Conservation (phyloP, 2,888 invertebrate genomes). For the Agrochola lota region DNA sequence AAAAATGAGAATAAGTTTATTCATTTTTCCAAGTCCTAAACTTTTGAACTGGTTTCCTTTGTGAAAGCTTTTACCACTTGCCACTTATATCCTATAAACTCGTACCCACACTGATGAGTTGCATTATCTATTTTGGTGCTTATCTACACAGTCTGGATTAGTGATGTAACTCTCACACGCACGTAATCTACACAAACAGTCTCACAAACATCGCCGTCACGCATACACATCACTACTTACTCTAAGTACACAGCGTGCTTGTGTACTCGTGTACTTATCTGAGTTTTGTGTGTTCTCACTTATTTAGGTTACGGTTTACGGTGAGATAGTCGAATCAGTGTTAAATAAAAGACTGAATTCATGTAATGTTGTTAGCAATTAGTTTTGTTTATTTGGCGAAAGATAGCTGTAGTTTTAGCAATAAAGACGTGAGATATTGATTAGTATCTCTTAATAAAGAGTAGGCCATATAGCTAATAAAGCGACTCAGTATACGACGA, state of each 20-base stretch:
- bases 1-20: slow-evolving; percentile 6
- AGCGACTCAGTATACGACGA: not conserved
- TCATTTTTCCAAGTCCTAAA: not conserved
- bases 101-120: not conserved
- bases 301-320: not conserved
- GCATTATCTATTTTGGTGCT: not conserved
- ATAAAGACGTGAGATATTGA: slow-evolving; percentile 1
- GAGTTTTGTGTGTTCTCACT: slow-evolving; percentile 19
- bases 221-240: slow-evolving; percentile 13
- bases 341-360: not conserved
- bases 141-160: not conserved
- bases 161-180: not conserved
- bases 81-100: not conserved
- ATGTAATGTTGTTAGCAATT: slow-evolving; percentile 4
- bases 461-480: not conserved
- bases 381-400: not conserved
- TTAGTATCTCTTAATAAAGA: not conserved
- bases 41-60: not conserved
- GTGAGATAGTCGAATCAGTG: not conserved
- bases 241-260: slow-evolving; percentile 8
- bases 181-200: not conserved
- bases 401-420: not conserved
- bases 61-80: not conserved
- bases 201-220: not conserved
- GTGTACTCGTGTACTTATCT: slow-evolving; percentile 21